phyloP scores from a whole-genome alignment of 2,888 invertebrate species.

The Standfussiana lucernea region DNA sequence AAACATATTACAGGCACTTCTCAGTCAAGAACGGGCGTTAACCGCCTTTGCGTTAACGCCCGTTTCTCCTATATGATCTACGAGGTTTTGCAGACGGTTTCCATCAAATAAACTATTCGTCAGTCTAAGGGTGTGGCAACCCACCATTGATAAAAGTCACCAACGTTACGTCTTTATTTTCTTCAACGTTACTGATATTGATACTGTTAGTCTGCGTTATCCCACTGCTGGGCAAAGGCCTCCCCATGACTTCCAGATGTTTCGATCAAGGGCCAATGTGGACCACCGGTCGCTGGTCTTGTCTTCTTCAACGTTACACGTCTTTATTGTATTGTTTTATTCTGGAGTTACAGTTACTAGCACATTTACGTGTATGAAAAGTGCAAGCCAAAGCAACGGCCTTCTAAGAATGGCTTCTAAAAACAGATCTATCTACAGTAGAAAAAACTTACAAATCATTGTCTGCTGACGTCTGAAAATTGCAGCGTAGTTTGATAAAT shows the following conservation, averaged over 20 bases:
- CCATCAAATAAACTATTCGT: not conserved
- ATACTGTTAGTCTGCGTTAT: too few relatives aligned
- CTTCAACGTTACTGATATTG: too few relatives aligned
- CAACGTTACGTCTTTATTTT: not conserved
- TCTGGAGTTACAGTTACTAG: not conserved
- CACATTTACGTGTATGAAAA: constrained; percentile 2
- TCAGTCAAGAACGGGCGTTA: not conserved
- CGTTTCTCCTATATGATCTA: too few relatives aligned
- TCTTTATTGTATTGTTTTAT: not conserved
- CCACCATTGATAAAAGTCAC: not conserved
- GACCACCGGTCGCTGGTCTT: too few relatives aligned
- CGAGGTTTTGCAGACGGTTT: not conserved
- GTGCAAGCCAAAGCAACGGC: constrained; percentile 16
- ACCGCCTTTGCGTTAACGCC: too few relatives aligned
- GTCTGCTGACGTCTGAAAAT: constrained; percentile 11
- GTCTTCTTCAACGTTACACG: too few relatives aligned
- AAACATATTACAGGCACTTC: not conserved
- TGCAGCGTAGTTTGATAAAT: not conserved
- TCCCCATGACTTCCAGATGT: too few relatives aligned
- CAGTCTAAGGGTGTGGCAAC: not conserved
- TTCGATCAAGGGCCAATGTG: too few relatives aligned
- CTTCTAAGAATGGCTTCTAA: not conserved
- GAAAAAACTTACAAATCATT: constrained; percentile 36
- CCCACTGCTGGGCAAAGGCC: too few relatives aligned
- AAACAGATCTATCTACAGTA: not conserved